Evolutionary conservation across 2,888 invertebrate species (phyloP), one percentile per base, ranked within the genome.

Genomic region (Furcula furcula): DNA sequence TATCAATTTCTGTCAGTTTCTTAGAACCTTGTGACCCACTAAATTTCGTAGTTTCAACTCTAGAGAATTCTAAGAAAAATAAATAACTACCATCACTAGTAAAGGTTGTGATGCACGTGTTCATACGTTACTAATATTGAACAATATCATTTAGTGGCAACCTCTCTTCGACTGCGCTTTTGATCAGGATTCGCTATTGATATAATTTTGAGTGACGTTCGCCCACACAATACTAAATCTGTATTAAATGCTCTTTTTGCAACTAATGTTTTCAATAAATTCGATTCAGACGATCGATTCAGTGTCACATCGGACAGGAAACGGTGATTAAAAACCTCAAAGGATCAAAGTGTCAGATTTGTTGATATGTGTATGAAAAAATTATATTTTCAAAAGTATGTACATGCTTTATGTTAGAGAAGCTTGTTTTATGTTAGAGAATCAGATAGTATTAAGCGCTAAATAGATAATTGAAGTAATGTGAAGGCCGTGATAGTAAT

Each of bases 161-260:
- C 45, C 31, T 40, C 18, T 31, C 41, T 39, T 54, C 46, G 57
- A 54, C 61, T 69, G 60, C 49, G 50, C 56, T 65, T 68, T 65
- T 67, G 34, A 46, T 50, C 40, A 60, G 64, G 64, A 51, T 55
- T 54, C 53, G 54, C 63, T 57, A 75, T 73, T 73, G 69, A 64
- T 55, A 61, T 61, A 55, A 67, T 72, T 75, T 78, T 82, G 85
- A 84, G 65, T 85, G 86, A 86, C 82, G 63, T 76, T 67, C 75
- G 63, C 76, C 81, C 69, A 68, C 77, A 85, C 80, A 84, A 84
- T 79, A 48, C 56, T 46, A 75, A 82, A 81, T 81, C 76, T 65
- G 67, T 75, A 73, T 77, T 78, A 77, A 81, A 85, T 84, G 84
- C 65, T 76, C 84, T 81, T 86, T 86, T 85, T 74, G 61, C 49